phyloP scores from a whole-genome alignment of 2,888 invertebrate species.

The Acanthacorydalis orientalis region DNA sequence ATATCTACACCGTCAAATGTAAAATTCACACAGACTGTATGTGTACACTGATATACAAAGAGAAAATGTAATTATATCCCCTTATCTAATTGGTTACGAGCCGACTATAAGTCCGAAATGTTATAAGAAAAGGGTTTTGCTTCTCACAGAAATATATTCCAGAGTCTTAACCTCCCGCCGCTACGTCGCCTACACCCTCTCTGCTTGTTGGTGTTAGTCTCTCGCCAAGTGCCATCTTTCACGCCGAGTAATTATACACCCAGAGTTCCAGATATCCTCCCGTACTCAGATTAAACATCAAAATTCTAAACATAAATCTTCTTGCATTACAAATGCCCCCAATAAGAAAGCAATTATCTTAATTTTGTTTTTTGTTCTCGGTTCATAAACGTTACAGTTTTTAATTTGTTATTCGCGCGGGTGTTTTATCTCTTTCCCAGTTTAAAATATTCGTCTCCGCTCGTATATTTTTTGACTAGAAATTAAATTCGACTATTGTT shows the following conservation, averaged over 20 bases:
- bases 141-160: too few relatives aligned
- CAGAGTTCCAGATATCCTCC: slow-evolving; percentile 26
- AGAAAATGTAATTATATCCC: background rate
- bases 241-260: slow-evolving; percentile 24
- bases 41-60: too few relatives aligned
- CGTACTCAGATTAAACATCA: slow-evolving; percentile 23
- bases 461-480: too few relatives aligned
- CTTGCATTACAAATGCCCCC: slow-evolving; percentile 23
- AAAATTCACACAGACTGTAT: too few relatives aligned
- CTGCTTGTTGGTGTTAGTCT: background rate
- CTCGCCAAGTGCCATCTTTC: slow-evolving; percentile 19
- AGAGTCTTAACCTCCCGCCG: background rate
- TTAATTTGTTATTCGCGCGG: slow-evolving; percentile 8
- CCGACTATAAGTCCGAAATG: background rate
- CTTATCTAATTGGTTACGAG: background rate
- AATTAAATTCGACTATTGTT: too few relatives aligned
- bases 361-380: slow-evolving; percentile 21
- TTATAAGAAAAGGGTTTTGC: background rate
- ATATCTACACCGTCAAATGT: too few relatives aligned
- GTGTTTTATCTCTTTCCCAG: background rate
- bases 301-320: slow-evolving; percentile 25
- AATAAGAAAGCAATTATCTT: slow-evolving; percentile 27
- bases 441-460: background rate
- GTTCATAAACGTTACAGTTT: slow-evolving; percentile 12
- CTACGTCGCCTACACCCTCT: background rate